Evolutionary conservation across 2,888 invertebrate genomes (phyloP), one percentile per base, ranked within the genome.

Genomic region (Idaea straminata): DNA sequence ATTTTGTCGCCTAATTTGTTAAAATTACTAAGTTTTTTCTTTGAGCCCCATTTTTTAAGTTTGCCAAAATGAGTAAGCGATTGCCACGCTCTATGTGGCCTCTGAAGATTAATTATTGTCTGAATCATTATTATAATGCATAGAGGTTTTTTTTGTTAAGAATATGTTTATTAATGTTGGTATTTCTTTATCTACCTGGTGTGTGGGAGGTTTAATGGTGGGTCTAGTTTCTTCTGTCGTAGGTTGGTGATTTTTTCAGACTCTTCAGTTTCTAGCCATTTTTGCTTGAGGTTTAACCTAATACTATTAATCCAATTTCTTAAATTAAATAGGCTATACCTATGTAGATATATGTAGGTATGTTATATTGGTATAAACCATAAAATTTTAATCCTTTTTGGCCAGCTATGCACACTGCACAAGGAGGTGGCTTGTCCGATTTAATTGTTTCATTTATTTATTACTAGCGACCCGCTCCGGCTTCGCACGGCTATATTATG

Each of bases 1-100:
- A 86, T 79, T 89, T 89, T 91, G 91, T 91, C 91, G 90, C 91
- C 86, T 88, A 89, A 90, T 91, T 89, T 88, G 89, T 91, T 86
- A 84, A 88, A 86, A 87, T 88, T 86, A 47, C 47, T 47, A 47
- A 47, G 79, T 83, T 79, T 78, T 77, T 72, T 70, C 70, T 74
- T 80, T 80, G 67, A 66, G 68, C 71, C 73, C 72, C 64, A 74
- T 77, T 77, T 73, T 77, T 75, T 72, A 79, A 80, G 79, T 80
- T 86, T 83, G 86, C 83, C 77, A 85, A 88, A 88, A 88, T 91
- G 91, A 91, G 87, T 90, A 84, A 86, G 89, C 88, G 81, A 83
- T 89, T 86, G 85, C 84, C 77, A 75, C 78, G 80, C 84, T 81
- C 84, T 82, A 82, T 83, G 85, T 87, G 87, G 79, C 85, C 80